Evolutionary conservation across 2,113 vertebrate genomes (phyloP).

Genomic region (Thryonomys swinderianus): DNA sequence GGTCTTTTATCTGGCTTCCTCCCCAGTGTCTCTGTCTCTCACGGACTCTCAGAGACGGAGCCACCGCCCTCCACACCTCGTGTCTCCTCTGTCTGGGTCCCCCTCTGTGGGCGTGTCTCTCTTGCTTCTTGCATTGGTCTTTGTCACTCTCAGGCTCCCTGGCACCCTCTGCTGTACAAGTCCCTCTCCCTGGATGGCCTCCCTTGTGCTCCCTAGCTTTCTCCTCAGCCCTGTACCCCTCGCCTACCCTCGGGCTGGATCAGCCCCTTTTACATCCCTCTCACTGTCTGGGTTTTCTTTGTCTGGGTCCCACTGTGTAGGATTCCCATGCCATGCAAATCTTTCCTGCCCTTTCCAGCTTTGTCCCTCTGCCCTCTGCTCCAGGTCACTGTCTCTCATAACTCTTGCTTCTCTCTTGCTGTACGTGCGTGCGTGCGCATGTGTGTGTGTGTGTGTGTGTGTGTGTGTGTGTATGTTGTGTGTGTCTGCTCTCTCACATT

Average conservation of each 20-base stretch:
- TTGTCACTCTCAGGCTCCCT: neutral
- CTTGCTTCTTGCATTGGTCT: neutral
- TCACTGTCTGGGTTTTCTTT: neutral
- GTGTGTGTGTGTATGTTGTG: neutral
- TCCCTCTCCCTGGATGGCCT: neutral
- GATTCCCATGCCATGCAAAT: too few relatives aligned
- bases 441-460: neutral
- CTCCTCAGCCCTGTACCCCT: neutral
- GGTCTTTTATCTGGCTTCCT: neutral
- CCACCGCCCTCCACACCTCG: neutral
- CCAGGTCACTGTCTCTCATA: neutral
- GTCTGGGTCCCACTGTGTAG: neutral
- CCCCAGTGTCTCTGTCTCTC: neutral
- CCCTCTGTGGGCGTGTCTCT: neutral
- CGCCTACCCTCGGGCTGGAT: neutral
- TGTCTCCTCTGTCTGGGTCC: neutral
- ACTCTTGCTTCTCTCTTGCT: neutral
- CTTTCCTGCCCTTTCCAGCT: neutral
- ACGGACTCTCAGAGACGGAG: neutral
- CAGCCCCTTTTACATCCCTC: neutral
- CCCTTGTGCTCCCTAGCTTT: neutral
- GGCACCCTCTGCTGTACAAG: neutral
- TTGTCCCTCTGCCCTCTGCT: neutral
- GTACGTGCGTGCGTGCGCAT: neutral
- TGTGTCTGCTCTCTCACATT: neutral